phyloP scores from a whole-genome alignment of 2,888 invertebrate genomes.

The Watsonalla binaria region DNA sequence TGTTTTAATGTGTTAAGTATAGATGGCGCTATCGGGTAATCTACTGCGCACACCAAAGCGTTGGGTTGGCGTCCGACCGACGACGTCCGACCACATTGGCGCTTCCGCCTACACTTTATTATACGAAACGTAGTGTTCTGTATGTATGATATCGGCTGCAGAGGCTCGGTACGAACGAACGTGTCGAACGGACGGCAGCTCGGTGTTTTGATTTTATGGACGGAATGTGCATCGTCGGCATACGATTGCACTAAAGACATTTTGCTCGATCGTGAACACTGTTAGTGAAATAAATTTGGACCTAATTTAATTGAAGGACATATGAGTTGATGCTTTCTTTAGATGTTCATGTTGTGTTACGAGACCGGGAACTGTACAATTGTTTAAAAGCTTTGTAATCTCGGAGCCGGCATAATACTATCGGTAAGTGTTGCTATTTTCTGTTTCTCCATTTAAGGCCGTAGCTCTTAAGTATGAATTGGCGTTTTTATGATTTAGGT shows the following conservation, averaged over 20 bases:
- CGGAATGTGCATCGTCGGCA: constrained; percentile 17
- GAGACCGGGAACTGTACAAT: not conserved
- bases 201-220: constrained; percentile 13
- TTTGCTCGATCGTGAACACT: constrained; percentile 15
- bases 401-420: not conserved
- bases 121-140: constrained; percentile 14
- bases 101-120: constrained; percentile 26
- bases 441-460: not conserved
- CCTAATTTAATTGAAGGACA: not conserved
- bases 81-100: constrained; percentile 4
- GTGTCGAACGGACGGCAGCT: constrained; percentile 4
- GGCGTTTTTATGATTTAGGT: too few species aligned
- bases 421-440: not conserved
- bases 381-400: not conserved
- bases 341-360: not conserved
- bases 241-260: constrained; percentile 18
- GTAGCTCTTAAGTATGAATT: too few species aligned
- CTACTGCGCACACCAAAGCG: not conserved
- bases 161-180: constrained; percentile 25
- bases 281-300: constrained; percentile 6
- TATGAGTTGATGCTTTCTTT: not conserved
- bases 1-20: not conserved
- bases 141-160: constrained; percentile 19
- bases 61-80: too few species aligned
- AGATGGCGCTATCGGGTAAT: not conserved